phyloP scores from a whole-genome alignment of 2,797 vertebrate species.

The Phrynocephalus forsythii region DNA sequence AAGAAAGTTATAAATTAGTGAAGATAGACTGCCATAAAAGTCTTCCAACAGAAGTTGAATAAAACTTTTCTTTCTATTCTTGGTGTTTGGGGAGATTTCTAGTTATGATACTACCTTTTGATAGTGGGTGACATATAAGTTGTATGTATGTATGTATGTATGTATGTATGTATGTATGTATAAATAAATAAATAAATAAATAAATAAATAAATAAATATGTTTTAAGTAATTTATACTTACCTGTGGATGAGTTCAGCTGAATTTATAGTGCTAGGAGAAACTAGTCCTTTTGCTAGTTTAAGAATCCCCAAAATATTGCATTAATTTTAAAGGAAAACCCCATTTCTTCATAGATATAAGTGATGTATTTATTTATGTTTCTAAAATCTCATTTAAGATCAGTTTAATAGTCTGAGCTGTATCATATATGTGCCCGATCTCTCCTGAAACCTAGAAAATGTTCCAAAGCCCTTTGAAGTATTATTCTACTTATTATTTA shows the following conservation, averaged over 20 bases:
- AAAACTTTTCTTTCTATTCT: conserved; percentile 26
- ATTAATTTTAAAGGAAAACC: neutral
- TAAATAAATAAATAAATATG: neutral
- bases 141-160: no score
- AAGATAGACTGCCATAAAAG: neutral
- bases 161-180: no score
- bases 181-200: no score
- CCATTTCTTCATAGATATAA: neutral
- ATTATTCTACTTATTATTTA: neutral
- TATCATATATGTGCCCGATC: no score
- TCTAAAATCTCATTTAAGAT: neutral
- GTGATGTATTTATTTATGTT: neutral
- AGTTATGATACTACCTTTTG: neutral
- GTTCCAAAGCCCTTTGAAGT: neutral
- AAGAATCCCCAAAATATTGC: neutral
- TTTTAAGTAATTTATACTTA: neutral
- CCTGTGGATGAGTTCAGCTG: neutral
- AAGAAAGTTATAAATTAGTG: neutral
- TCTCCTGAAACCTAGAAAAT: neutral
- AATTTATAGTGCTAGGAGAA: conserved; percentile 6
- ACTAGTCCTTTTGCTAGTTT: neutral
- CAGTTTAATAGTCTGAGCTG: neutral
- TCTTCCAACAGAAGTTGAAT: conserved; percentile 15
- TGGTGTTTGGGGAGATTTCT: neutral
- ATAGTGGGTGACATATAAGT: no score